Evolutionary conservation across 1,140 invertebrate species (phyloP).

Genomic region (Sweltsa coloradensis): DNA sequence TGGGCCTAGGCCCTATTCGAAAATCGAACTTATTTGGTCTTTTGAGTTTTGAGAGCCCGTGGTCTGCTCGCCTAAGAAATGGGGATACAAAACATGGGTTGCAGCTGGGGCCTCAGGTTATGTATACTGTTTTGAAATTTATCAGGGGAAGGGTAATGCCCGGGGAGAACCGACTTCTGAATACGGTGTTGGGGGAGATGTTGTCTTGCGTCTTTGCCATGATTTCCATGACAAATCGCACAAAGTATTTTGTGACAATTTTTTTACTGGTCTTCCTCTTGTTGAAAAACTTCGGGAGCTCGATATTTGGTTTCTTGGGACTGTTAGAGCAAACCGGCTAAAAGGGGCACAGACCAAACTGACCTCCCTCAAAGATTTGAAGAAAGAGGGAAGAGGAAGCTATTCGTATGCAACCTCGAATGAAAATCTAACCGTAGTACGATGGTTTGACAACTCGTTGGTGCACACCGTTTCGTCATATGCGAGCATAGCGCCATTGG

Average conservation of each 20-base stretch:
- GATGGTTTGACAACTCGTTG: constrained; percentile 25
- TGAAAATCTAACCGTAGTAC: constrained; percentile 11
- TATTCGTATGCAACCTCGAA: constrained; percentile 9
- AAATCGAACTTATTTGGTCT: too few species aligned
- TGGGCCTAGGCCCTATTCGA: too few species aligned
- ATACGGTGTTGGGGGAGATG: too few species aligned
- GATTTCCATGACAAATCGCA: too few species aligned
- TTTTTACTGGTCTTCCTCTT: constrained; percentile 15
- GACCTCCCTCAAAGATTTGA: constrained; percentile 14
- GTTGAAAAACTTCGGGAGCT: constrained; percentile 12
- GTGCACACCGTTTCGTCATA: constrained; percentile 28
- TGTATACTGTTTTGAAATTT: too few species aligned
- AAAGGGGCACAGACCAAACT: constrained; percentile 14
- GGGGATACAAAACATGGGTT: constrained; percentile 19
- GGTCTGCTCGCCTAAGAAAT: too few species aligned
- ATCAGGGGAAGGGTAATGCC: too few species aligned
- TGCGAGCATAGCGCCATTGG: constrained; percentile 24
- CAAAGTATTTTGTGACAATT: constrained; percentile 22
- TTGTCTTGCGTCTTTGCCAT: too few species aligned
- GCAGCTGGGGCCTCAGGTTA: constrained; percentile 8
- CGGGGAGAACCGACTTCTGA: too few species aligned
- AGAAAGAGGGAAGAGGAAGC: constrained; percentile 14
- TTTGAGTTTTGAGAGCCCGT: too few species aligned
- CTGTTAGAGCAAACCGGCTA: constrained; percentile 15
- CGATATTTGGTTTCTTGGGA: constrained; percentile 14